These are phyloP conservation scores for Colletes collaris DNA, from an alignment of 2,888 invertebrate genomes.

Conservation along the genomic window DNA sequence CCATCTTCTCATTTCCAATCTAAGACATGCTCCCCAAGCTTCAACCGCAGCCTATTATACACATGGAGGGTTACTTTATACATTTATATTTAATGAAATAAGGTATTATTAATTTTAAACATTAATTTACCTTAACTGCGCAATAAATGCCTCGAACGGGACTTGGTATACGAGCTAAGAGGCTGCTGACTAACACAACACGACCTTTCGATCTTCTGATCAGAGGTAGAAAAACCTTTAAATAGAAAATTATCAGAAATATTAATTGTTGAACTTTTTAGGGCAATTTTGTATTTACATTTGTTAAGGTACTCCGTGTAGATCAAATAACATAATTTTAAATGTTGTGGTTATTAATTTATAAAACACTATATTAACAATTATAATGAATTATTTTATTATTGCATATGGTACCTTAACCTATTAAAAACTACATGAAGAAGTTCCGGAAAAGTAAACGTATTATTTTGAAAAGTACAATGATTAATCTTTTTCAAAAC, in stretches of 20 bases:
- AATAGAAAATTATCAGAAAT: background rate
- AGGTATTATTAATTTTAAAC: background rate
- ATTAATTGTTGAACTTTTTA: no score
- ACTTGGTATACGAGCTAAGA: slow-evolving; percentile 91
- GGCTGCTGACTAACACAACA: slow-evolving; percentile 91
- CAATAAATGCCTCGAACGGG: slow-evolving; percentile 93
- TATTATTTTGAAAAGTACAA: no score
- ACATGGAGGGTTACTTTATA: slow-evolving; percentile 74
- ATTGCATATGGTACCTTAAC: no score
- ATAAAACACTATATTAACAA: no score
- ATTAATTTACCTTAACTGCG: slow-evolving; percentile 84
- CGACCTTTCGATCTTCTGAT: slow-evolving; percentile 91
- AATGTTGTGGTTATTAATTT: slow-evolving; percentile 5
- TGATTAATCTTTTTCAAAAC: no score
- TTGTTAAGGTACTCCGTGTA: no score
- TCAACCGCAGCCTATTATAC: slow-evolving; percentile 88
- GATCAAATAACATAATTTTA: background rate
- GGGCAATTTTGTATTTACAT: no score
- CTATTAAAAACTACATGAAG: no score
- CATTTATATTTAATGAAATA: background rate
- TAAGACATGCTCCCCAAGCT: slow-evolving; percentile 90
- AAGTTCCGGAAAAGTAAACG: no score
- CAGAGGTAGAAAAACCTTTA: slow-evolving; percentile 92
- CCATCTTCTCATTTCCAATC: slow-evolving; percentile 91
- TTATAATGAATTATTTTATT: no score